These are phyloP conservation scores for Aulostomus chinensis DNA, from an alignment of 2,797 vertebrate species.

Conservation along the genomic window DNA sequence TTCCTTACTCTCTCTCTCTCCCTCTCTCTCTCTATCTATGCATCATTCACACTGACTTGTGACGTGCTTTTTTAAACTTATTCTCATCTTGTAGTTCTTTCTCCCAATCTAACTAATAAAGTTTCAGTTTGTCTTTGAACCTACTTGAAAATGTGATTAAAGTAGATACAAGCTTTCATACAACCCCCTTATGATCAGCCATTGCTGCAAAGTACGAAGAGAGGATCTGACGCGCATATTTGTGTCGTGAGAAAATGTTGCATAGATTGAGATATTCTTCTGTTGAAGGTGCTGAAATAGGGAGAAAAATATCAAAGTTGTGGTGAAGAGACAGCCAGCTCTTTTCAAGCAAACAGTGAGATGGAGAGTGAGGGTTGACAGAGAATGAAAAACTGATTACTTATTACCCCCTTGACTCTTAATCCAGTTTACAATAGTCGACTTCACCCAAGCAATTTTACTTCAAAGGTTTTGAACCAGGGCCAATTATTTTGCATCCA, in stretches of 20 bases:
- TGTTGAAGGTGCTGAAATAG: slow-evolving; percentile 26
- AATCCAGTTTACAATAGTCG: slow-evolving; percentile 73
- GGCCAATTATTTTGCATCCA: slow-evolving; percentile 70
- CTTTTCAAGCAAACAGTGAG: slow-evolving; percentile 6
- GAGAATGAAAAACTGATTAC: slow-evolving; percentile 57
- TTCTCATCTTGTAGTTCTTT: too few species aligned
- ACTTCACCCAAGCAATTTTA: slow-evolving; percentile 74
- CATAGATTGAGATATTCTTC: slow-evolving; percentile 9
- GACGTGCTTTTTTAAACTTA: too few species aligned
- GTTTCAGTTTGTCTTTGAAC: too few species aligned
- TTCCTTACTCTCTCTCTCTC: slow-evolving; percentile 9
- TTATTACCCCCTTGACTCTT: slow-evolving; percentile 72
- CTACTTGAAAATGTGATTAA: too few species aligned
- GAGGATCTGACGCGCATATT: slow-evolving; percentile 17
- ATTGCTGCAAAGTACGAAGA: slow-evolving; percentile 13
- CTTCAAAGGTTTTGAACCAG: slow-evolving; percentile 74
- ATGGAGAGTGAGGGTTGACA: slow-evolving; percentile 41
- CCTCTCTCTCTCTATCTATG: slow-evolving; percentile 6
- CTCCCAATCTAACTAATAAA: too few species aligned
- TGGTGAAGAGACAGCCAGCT: slow-evolving; percentile 14
- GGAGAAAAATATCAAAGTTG: slow-evolving; percentile 21
- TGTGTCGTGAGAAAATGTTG: slow-evolving; percentile 20
- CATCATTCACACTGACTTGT: slow-evolving; percentile 16
- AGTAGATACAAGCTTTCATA: too few species aligned
- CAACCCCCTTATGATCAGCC: slow-evolving; percentile 22